Base-by-base conservation (phyloP, 2,888 invertebrate species). In the Drosophila paracracens region DNA sequence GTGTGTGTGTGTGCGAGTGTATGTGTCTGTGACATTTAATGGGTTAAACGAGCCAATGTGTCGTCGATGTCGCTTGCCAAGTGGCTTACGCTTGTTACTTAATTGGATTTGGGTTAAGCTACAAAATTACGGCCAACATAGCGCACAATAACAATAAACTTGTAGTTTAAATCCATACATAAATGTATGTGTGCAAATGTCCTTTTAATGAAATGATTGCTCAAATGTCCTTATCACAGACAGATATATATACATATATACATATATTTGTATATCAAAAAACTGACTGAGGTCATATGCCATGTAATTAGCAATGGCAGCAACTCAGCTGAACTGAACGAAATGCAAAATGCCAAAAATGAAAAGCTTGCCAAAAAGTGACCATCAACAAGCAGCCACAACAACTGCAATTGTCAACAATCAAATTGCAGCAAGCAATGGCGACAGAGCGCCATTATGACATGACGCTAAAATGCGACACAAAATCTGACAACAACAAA, bases 1-100 rank as follows among this genome's bases (percentile, higher is more conserved):
- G 33, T 48, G 43, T 56, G 31, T 59, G 25, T 54, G 27, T 57
- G 16, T 31, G n/a, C 29, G 10, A 13, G 13, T 27, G 35, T 54
- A 21, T 21, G 11, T 31, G 52, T n/a, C 33, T 66, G 53, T 61
- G 60, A 88, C 74, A 77, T 86, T 82, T 83, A 87, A 86, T 86
- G 85, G 85, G 88, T 89, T 86, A 84, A 86, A 84, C 89, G 89
- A 86, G 89, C 73, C 85, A 89, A 88, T 85, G 88, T 85, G 88
- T 87, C 89, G 88, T 85, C 89, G 84, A 76, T 83, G 84, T 88
- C 86, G 83, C 84, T 82, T 84, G 85, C 78, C 88, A 89, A 89
- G 83, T 86, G 90, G 90, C 83, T 87, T 87, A 88, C 70, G 86
- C 86, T 83, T 88, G 88, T 83, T 83, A 88, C 87, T 86, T 88